phyloP scores from a whole-genome alignment of 2,888 invertebrate species.

The Phaonia tiefii region DNA sequence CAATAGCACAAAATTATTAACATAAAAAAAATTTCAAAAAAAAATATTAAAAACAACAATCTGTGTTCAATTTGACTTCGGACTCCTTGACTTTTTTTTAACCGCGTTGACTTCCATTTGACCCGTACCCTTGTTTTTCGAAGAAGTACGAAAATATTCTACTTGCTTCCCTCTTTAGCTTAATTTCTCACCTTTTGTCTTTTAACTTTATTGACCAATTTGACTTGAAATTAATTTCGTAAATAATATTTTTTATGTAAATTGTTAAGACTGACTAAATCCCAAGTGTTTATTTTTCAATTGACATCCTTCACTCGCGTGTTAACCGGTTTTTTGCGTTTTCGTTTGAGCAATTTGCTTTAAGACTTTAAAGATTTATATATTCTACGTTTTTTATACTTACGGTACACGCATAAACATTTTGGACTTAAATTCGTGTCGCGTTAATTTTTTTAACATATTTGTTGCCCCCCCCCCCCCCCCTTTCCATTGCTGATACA shows the following conservation, averaged over 20 bases:
- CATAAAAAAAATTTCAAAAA: too few relatives aligned
- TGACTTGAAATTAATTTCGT: slow-evolving; percentile 63
- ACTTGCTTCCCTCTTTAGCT: slow-evolving; percentile 64
- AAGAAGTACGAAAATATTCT: slow-evolving; percentile 61
- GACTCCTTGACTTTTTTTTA: slow-evolving; percentile 27
- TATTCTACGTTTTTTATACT: slow-evolving; percentile 15
- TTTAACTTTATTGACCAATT: slow-evolving; percentile 66
- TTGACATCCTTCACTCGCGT: slow-evolving; percentile 41
- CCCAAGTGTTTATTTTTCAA: slow-evolving; percentile 26
- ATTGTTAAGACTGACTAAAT: slow-evolving; percentile 48
- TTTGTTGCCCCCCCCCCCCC: slow-evolving; percentile 10
- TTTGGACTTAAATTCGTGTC: slow-evolving; percentile 35
- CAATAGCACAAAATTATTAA: slow-evolving; percentile 2
- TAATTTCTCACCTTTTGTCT: slow-evolving; percentile 15
- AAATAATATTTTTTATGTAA: slow-evolving; percentile 64
- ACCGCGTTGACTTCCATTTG: slow-evolving; percentile 57
- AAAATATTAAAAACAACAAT: slow-evolving; percentile 5
- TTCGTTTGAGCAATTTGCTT: too few relatives aligned
- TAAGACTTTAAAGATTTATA: too few relatives aligned
- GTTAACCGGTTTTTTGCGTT: slow-evolving; percentile 31
- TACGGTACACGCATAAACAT: too few relatives aligned
- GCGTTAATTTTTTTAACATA: slow-evolving; percentile 32
- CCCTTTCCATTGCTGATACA: too few relatives aligned
- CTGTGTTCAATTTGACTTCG: slow-evolving; percentile 41
- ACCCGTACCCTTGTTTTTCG: slow-evolving; percentile 48